phyloP scores from a whole-genome alignment of 2,113 vertebrate genomes.

The Columba livia region DNA sequence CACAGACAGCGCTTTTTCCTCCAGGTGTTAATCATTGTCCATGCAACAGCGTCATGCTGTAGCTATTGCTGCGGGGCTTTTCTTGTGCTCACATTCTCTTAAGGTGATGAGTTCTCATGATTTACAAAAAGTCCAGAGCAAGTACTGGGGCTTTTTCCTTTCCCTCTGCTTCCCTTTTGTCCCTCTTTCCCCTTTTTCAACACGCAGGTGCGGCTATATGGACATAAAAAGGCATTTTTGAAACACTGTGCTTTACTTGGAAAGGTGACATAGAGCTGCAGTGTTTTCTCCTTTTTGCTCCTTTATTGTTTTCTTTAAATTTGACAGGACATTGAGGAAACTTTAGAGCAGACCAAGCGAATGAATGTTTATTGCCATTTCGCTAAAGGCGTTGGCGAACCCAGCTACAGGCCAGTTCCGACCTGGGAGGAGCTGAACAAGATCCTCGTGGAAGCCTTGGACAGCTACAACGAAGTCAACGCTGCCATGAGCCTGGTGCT shows the following conservation, averaged over 20 bases:
- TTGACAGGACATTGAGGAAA: conserved; percentile 80
- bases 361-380: conserved; percentile 94
- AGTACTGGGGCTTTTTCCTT: neutral
- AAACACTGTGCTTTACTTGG: neutral
- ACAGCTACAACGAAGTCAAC: conserved; percentile 91
- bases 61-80: neutral
- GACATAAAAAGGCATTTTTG: neutral
- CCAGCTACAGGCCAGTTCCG: conserved; percentile 84
- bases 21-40: neutral
- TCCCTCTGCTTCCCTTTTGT: neutral
- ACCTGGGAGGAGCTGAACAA: conserved; percentile 86
- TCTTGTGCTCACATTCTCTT: neutral
- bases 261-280: neutral
- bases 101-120: accelerated
- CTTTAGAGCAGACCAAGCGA: conserved; percentile 70
- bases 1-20: neutral
- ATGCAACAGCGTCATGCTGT: neutral
- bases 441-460: conserved; percentile 85
- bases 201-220: neutral
- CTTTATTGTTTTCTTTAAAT: neutral
- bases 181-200: neutral
- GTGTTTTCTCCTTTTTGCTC: neutral
- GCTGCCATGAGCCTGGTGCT: conserved; percentile 89
- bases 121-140: neutral
- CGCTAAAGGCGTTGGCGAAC: conserved; percentile 81